A percentile compares a stretch with the other conserved stretches of the same genome.
Evolutionary conservation across 2,797 vertebrate species (phyloP).

Genomic region (Sebastes kiyomatsui): DNA sequence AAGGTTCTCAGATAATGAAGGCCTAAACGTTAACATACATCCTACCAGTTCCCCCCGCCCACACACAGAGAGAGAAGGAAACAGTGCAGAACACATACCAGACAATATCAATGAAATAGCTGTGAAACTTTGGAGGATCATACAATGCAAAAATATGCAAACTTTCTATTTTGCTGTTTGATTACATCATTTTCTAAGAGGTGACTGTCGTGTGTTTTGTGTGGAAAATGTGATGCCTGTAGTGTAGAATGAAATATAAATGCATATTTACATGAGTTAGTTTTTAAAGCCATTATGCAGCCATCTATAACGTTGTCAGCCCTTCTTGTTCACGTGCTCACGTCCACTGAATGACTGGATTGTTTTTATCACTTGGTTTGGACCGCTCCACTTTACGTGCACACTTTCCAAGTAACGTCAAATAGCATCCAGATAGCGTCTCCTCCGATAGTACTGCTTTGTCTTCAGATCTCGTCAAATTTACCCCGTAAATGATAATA

Average conservation of each 20-base stretch:
- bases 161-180: slow-evolving; percentile 85
- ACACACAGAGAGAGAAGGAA: slow-evolving; percentile 33
- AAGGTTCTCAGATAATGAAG: slow-evolving; percentile 51
- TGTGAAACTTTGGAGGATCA: slow-evolving; percentile 83
- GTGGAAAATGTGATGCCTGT: slow-evolving; percentile 73
- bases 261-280: slow-evolving; percentile 77
- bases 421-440: slow-evolving; percentile 57
- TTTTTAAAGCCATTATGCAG: slow-evolving; percentile 80
- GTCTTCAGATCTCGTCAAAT: slow-evolving; percentile 57
- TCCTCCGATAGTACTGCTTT: slow-evolving; percentile 64
- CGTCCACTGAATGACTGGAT: slow-evolving; percentile 58
- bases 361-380: slow-evolving; percentile 58
- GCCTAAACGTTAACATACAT: slow-evolving; percentile 48
- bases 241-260: slow-evolving; percentile 77
- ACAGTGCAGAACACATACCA: slow-evolving; percentile 34
- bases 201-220: slow-evolving; percentile 79
- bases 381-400: slow-evolving; percentile 48
- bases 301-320: slow-evolving; percentile 63
- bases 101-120: slow-evolving; percentile 69
- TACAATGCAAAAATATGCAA: slow-evolving; percentile 89
- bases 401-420: slow-evolving; percentile 52
- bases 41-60: slow-evolving; percentile 56
- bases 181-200: slow-evolving; percentile 82
- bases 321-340: slow-evolving; percentile 63
- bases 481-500: slow-evolving; percentile 39